phyloP scores from a whole-genome alignment of 2,113 vertebrate genomes.

The Charina bottae region DNA sequence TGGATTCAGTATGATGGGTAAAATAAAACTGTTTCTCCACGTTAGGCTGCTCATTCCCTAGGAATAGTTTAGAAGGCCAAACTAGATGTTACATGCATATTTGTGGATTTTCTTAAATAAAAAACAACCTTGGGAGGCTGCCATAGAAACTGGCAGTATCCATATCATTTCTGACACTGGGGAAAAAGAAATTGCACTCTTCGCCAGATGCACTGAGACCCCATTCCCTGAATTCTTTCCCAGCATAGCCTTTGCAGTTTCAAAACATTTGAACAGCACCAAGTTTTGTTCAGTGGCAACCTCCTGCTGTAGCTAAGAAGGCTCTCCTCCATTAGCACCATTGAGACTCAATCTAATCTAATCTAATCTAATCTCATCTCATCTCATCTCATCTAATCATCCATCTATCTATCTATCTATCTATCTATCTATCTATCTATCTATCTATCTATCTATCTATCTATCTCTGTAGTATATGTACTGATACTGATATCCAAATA shows the following conservation, averaged over 20 bases:
- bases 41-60: neutral
- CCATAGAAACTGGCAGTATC: neutral
- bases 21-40: neutral
- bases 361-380: too few species aligned
- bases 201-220: neutral
- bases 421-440: too few species aligned
- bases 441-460: too few species aligned
- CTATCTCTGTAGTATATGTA: neutral
- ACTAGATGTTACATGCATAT: neutral
- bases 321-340: neutral
- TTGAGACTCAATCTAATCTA: neutral
- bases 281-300: neutral
- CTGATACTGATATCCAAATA: neutral
- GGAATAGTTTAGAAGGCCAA: neutral
- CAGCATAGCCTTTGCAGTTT: neutral
- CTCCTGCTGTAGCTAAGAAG: neutral
- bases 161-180: neutral
- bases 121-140: neutral
- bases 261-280: neutral
- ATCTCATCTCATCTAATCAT: too few species aligned
- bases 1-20: neutral
- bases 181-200: neutral
- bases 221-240: neutral
- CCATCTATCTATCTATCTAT: too few species aligned
- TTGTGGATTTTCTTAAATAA: neutral